Evolutionary conservation across 2,797 vertebrate genomes (phyloP).

Genomic region (Apogon talboti): DNA sequence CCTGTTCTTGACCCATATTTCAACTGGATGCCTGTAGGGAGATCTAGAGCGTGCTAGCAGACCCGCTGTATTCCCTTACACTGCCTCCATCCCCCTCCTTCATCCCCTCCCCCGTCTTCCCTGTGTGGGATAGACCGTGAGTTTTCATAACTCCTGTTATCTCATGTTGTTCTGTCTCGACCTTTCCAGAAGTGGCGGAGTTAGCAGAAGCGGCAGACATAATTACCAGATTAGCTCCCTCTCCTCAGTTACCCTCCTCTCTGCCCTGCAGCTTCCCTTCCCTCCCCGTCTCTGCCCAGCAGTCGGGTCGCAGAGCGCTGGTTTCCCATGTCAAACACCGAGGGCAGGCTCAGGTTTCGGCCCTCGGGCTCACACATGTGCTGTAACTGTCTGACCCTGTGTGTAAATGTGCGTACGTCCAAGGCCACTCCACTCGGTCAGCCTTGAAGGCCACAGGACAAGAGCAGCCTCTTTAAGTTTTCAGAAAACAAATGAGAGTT

Average conservation of each 20-base stretch:
- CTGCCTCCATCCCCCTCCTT: slow-evolving; percentile 19
- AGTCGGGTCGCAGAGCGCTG: slow-evolving; percentile 29
- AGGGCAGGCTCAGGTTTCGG: slow-evolving; percentile 58
- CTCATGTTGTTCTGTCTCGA: slow-evolving; percentile 56
- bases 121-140: slow-evolving; percentile 14
- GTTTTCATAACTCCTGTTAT: slow-evolving; percentile 67
- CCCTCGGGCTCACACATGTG: slow-evolving; percentile 53
- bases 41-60: slow-evolving; percentile 31
- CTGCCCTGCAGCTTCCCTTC: slow-evolving; percentile 29
- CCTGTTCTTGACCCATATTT: slow-evolving; percentile 34
- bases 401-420: slow-evolving; percentile 12
- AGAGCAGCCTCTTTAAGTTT: slow-evolving; percentile 12
- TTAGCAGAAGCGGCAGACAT: slow-evolving; percentile 50
- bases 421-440: slow-evolving; percentile 32
- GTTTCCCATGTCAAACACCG: slow-evolving; percentile 55
- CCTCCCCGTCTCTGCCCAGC: slow-evolving; percentile 11
- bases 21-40: slow-evolving; percentile 17
- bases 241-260: slow-evolving; percentile 19
- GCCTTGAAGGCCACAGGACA: slow-evolving; percentile 51
- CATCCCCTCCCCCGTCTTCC: slow-evolving; percentile 31
- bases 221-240: slow-evolving; percentile 66
- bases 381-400: slow-evolving; percentile 41
- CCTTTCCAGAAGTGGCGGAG: slow-evolving; percentile 49
- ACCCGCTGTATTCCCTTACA: slow-evolving; percentile 12
- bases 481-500: slow-evolving; percentile 8